phyloP scores from a whole-genome alignment of 1,140 invertebrate genomes.

The Lanistes nyassanus region DNA sequence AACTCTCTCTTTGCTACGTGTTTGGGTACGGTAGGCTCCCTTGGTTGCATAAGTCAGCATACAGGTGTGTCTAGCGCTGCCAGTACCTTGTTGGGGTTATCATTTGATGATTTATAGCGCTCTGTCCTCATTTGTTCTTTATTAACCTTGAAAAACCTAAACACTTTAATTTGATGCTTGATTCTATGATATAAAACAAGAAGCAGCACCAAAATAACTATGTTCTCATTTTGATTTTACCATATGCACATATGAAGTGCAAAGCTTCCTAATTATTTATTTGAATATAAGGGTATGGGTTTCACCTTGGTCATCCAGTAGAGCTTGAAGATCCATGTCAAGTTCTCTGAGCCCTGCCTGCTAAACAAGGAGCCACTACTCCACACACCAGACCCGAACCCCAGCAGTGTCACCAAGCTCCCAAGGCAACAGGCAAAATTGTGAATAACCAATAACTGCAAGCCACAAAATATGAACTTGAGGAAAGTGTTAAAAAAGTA shows the following conservation, averaged over 20 bases:
- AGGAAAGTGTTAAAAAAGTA: background rate
- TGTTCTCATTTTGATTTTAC: background rate
- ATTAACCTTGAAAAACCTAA: too few relatives aligned
- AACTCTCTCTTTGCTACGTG: too few relatives aligned
- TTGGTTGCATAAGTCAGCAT: too few relatives aligned
- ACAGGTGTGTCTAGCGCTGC: too few relatives aligned
- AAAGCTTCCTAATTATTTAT: background rate
- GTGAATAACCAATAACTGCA: constrained; percentile 58
- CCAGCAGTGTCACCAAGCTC: constrained; percentile 47
- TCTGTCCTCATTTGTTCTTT: too few relatives aligned
- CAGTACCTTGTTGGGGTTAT: too few relatives aligned
- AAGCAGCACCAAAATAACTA: too few relatives aligned
- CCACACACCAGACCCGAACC: constrained; percentile 47
- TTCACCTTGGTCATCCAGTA: constrained; percentile 58
- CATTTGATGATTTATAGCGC: too few relatives aligned
- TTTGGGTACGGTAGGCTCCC: too few relatives aligned
- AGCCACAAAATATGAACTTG: background rate
- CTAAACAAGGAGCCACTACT: constrained; percentile 48
- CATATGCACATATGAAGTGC: background rate
- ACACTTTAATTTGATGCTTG: too few relatives aligned
- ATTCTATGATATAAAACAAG: too few relatives aligned
- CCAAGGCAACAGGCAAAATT: constrained; percentile 57
- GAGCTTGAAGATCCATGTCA: constrained; percentile 45
- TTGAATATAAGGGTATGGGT: too few relatives aligned
- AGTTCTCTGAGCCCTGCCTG: constrained; percentile 30